Evolutionary conservation across 2,888 invertebrate species (phyloP).

Genomic region (Plagodis dolabraria): DNA sequence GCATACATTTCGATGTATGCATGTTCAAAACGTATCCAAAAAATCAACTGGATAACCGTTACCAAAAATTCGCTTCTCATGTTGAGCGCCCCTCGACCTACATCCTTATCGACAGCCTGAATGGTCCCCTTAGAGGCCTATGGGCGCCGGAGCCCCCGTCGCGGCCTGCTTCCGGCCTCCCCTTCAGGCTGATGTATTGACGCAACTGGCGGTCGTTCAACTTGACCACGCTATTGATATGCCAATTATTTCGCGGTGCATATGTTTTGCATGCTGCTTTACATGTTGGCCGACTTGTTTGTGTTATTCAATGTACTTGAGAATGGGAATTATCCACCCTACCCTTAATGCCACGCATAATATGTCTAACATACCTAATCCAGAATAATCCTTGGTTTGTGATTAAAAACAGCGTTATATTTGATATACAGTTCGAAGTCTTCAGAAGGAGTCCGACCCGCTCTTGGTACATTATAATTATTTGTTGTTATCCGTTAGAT

Average conservation of each 20-base stretch:
- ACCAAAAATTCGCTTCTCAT: no score
- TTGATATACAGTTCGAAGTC: neutral
- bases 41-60: no score
- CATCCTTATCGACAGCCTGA: conserved; percentile 7
- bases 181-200: conserved; percentile 30
- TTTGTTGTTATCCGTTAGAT: no score
- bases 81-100: conserved; percentile 8
- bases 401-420: no score
- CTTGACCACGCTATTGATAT: conserved; percentile 24
- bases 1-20: no score
- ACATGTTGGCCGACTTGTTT: conserved; percentile 8
- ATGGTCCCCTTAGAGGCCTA: neutral
- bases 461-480: no score
- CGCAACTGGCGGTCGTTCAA: conserved; percentile 32
- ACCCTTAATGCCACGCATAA: no score
- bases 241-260: conserved; percentile 30
- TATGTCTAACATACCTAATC: no score
- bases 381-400: no score
- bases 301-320: neutral
- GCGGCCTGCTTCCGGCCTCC: conserved; percentile 31
- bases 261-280: conserved; percentile 21
- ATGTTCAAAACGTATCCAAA: no score
- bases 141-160: neutral
- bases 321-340: no score
- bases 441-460: no score